Percentiles rank a stretch among this genome's conserved stretches.
phyloP scores from a whole-genome alignment of 2,113 vertebrate species.

The Microcebus tavaratra region DNA sequence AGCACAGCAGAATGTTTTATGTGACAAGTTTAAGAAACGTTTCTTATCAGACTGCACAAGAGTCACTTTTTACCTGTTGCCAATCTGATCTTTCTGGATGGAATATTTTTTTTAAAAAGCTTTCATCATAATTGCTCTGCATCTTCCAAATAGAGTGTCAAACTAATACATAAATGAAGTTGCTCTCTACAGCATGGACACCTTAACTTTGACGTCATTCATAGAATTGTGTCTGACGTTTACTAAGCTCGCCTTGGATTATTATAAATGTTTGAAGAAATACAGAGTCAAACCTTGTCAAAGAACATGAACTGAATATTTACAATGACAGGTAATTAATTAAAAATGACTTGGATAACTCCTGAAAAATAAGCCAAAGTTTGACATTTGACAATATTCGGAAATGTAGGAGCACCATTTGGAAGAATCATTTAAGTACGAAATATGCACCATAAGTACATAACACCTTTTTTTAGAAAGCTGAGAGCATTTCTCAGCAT shows the following conservation, averaged over 20 bases:
- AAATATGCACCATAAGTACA: not conserved
- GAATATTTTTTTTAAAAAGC: not conserved
- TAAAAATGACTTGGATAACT: not conserved
- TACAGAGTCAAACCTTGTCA: not conserved
- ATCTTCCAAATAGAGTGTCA: not conserved
- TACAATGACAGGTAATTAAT: not conserved
- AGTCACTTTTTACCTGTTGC: constrained; percentile 11
- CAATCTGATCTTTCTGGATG: not conserved
- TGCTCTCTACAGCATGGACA: not conserved
- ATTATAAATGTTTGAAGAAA: not conserved
- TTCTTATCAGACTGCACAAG: constrained; percentile 16
- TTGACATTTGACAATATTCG: not conserved
- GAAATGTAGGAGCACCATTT: not conserved
- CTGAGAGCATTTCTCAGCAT: not conserved
- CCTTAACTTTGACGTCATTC: not conserved
- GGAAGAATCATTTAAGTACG: not conserved
- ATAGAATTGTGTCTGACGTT: not conserved
- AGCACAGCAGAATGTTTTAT: constrained; percentile 53
- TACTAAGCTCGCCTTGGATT: not conserved
- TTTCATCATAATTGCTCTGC: not conserved
- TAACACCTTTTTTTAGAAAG: not conserved
- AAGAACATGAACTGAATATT: not conserved
- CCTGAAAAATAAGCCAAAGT: not conserved
- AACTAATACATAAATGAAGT: not conserved
- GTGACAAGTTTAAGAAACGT: constrained; percentile 56